Base-by-base conservation (phyloP, 2,888 invertebrate genomes). In the Neocrepidodera transversa region DNA sequence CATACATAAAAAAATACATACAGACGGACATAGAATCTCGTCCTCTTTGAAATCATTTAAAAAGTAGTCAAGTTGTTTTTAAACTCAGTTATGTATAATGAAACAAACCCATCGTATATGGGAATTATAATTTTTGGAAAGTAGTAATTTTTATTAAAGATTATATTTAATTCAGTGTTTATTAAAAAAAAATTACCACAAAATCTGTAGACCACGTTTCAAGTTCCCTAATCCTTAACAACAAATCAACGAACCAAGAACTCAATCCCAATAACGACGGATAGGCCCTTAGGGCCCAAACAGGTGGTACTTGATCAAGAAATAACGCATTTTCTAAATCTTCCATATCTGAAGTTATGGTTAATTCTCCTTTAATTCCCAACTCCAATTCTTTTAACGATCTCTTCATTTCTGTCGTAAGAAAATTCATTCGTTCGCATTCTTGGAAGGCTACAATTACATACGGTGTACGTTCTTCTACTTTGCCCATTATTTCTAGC, bases 171-270 rank as follows among this genome's bases (percentile, higher is more conserved):
- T n/a, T n/a, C n/a, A n/a, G n/a, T n/a, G n/a, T n/a, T n/a, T n/a
- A n/a, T n/a, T n/a, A n/a, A n/a, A n/a, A n/a, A 30, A 20, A 26
- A 45, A 84, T 83, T 80, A 92, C 93, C 71, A 92, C 91, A 83
- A 97, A 97, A 81, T 97, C 97, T 1, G 93, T 92, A 18, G 93
- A 91, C 97, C 97, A 97, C 0, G 92, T 92, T 80, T 97, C 96
- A 49, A 95, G 78, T 76, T 95, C 95, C 71, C 95, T 86, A 58
- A 96, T 83, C 56, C 97, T 84, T 40, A 92, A 82, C 8, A 95
- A 83, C 51, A 97, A 83, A 79, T 97, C 97, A 23, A 94, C 90
- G 79, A 94, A 97, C 97, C 97, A 97, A 28, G 92, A 86, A 1
- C 92, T 90, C 14, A 97, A 83, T 0, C 93, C 93, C 38, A 91